These are phyloP conservation scores for Anolis apletophallus DNA, from an alignment of 2,797 vertebrate species.

Conservation along the genomic window DNA sequence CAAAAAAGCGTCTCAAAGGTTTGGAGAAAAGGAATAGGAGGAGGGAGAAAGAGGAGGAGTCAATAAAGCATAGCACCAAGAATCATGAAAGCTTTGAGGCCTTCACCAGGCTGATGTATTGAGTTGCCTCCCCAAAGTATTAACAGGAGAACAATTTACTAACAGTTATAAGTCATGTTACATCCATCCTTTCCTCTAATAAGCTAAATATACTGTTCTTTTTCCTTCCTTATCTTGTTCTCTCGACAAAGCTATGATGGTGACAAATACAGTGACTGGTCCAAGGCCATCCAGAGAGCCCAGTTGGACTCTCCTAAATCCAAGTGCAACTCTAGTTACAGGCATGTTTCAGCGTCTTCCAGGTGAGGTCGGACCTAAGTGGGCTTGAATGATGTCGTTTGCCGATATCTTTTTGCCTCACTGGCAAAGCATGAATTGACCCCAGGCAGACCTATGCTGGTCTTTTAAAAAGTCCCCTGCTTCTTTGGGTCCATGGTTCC, in stretches of 20 bases:
- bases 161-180: not conserved
- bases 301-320: not conserved
- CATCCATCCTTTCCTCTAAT: not conserved
- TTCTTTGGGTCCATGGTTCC: too few relatives aligned
- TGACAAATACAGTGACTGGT: not conserved
- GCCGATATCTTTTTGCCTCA: too few relatives aligned
- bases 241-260: not conserved
- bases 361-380: too few relatives aligned
- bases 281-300: not conserved
- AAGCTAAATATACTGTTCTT: too few relatives aligned
- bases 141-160: too few relatives aligned
- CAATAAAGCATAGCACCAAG: not conserved
- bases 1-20: not conserved
- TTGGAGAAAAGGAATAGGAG: not conserved
- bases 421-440: too few relatives aligned
- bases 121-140: not conserved
- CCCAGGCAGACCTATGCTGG: too few relatives aligned
- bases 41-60: not conserved
- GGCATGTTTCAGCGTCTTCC: too few relatives aligned
- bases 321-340: not conserved
- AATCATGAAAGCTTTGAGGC: not conserved
- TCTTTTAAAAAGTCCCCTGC: too few relatives aligned
- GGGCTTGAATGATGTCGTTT: too few relatives aligned
- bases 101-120: not conserved
- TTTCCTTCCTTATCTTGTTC: not conserved